Base-by-base conservation (phyloP, 1,140 invertebrate genomes). In the Vanessa tameamea region DNA sequence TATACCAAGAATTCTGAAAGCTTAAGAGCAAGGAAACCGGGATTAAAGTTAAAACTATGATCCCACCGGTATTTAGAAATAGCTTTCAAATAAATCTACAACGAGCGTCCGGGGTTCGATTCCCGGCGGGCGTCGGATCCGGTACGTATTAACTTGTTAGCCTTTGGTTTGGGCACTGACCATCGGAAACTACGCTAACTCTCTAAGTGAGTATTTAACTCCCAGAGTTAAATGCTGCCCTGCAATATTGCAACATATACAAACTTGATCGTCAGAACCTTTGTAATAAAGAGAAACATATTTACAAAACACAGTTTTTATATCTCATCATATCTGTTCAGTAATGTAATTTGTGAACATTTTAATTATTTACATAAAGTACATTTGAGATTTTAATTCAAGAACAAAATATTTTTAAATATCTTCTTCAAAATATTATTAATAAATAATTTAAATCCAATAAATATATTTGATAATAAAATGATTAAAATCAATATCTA, bases 81-180 rank as follows among this genome's bases (percentile, higher is more conserved):
- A 85, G 78, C 82, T 87, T 86, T 82, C 87, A 85, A 89, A 92
- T 91, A 92, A 90, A 91, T 90, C 86, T 87, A 80, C 81, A 81
- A 78, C 86, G 82, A 77, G 66, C 80, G 80, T 85, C 79, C 84
- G 82, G 83, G 84, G 84, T 91, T 90, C 82, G 87, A 89, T 82
- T 90, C 88, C 86, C 89, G 82, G 53, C 74, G 84, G 87, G 75
- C 76, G 64, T 64, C 50, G 81, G 73, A 75, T 83, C 80, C 80
- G 76, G 75, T 82, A 68, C 82, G 82, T 78, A 89, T 90, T 88
- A 90, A 84, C 82, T 84, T 78, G 82, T 87, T 87, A 82, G 81
- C 83, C 80, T 86, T 76, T 81, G 72, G 67, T 75, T 79, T 65
- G 74, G 69, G 64, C 64, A 83, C 84, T 90, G 83, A 87, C 87